Evolutionary conservation across 2,888 invertebrate species (phyloP).

Genomic region (Craniophora ligustri): DNA sequence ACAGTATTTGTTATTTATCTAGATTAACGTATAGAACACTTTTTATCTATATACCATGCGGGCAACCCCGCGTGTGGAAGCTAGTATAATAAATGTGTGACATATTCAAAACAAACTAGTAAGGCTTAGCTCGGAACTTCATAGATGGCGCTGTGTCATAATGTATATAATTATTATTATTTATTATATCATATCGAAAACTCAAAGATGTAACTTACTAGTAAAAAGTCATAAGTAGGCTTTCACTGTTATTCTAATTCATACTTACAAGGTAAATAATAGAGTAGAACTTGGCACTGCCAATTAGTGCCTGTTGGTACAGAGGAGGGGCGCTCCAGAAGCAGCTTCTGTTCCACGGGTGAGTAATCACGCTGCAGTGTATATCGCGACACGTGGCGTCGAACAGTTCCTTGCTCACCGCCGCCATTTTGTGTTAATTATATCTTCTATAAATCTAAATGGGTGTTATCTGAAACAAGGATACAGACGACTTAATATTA

Average conservation of each 20-base stretch:
- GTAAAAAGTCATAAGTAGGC: too few relatives aligned
- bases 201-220: neutral
- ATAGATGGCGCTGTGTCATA: too few relatives aligned
- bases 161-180: too few relatives aligned
- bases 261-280: conserved; percentile 78
- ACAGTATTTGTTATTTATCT: too few relatives aligned
- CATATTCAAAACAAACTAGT: too few relatives aligned
- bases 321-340: conserved; percentile 56
- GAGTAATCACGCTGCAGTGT: conserved; percentile 71
- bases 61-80: too few relatives aligned
- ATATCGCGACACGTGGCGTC: conserved; percentile 65
- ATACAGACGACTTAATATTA: neutral
- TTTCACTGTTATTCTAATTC: too few relatives aligned
- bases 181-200: too few relatives aligned
- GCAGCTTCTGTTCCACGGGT: conserved; percentile 80
- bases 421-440: conserved; percentile 69
- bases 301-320: conserved; percentile 67
- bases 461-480: conserved; percentile 23
- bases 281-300: conserved; percentile 83
- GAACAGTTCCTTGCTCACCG: conserved; percentile 80
- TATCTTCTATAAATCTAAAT: conserved; percentile 3
- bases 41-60: too few relatives aligned
- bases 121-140: too few relatives aligned
- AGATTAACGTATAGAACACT: too few relatives aligned
- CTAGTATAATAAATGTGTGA: too few relatives aligned